phyloP scores from a whole-genome alignment of 1,140 invertebrate species.

The Bombus vancouverensis region DNA sequence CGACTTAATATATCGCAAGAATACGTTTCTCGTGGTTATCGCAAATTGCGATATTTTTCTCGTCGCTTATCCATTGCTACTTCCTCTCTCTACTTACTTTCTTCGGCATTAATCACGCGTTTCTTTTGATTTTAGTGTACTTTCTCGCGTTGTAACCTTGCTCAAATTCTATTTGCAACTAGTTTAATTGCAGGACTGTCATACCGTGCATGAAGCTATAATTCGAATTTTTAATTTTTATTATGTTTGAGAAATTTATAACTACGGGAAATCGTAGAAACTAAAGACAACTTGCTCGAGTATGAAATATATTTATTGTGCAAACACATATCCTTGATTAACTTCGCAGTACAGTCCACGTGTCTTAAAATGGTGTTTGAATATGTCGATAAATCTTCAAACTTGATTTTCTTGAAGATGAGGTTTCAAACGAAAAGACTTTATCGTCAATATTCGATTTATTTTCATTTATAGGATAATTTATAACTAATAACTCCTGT shows the following conservation, averaged over 20 bases:
- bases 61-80: not conserved
- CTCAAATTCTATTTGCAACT: not conserved
- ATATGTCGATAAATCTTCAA: too few species aligned
- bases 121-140: not conserved
- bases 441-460: too few species aligned
- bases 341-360: too few species aligned
- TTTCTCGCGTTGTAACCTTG: not conserved
- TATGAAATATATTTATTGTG: not conserved
- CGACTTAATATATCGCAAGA: not conserved
- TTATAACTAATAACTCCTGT: too few species aligned
- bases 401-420: too few species aligned
- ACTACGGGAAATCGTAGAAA: not conserved
- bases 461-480: too few species aligned
- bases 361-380: too few species aligned
- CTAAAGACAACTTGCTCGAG: not conserved
- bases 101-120: not conserved
- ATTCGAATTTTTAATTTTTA: not conserved
- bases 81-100: not conserved
- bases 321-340: not conserved
- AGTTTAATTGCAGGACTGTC: not conserved
- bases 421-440: too few species aligned
- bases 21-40: not conserved
- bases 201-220: too few species aligned
- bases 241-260: not conserved
- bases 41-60: not conserved